Conservation (phyloP, 2,797 vertebrate genomes). For the Oryzias sinensis region DNA sequence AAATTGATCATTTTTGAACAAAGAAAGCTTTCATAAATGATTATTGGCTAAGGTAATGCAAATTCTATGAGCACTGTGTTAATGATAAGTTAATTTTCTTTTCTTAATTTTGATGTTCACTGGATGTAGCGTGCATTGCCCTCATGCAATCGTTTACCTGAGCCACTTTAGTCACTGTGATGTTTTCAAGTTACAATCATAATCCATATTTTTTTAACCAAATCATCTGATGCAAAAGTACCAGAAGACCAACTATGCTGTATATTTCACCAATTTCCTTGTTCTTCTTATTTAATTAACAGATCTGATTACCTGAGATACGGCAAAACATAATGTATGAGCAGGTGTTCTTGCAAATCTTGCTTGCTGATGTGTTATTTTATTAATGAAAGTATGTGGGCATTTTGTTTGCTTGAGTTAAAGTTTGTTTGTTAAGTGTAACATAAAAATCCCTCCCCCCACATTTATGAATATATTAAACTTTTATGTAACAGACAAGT, state of each 20-base stretch:
- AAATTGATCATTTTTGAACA: constrained; percentile 20
- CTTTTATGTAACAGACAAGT: too few species aligned
- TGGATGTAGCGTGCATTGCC: constrained; percentile 24
- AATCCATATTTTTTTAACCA: constrained; percentile 19
- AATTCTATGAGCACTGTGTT: background rate
- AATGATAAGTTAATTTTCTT: constrained; percentile 10
- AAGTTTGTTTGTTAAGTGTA: too few species aligned
- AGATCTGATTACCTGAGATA: constrained; percentile 43
- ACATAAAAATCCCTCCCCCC: too few species aligned
- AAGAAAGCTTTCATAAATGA: constrained; percentile 18
- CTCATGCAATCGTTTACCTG: constrained; percentile 40
- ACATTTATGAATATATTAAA: too few species aligned
- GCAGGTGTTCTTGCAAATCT: background rate
- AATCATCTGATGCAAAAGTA: constrained; percentile 2
- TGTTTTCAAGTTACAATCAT: constrained; percentile 38
- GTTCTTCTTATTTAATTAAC: constrained; percentile 42
- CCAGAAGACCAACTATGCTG: constrained; percentile 32
- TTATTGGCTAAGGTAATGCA: constrained; percentile 6
- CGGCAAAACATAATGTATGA: constrained; percentile 19
- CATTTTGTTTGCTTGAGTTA: background rate
- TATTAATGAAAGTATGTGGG: background rate
- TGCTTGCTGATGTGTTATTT: background rate
- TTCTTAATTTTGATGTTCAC: constrained; percentile 33
- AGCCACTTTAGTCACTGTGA: constrained; percentile 29
- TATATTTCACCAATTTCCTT: constrained; percentile 15